Evolutionary conservation across 2,113 vertebrate genomes (phyloP).

Genomic region (Tetraodon nigroviridis): DNA sequence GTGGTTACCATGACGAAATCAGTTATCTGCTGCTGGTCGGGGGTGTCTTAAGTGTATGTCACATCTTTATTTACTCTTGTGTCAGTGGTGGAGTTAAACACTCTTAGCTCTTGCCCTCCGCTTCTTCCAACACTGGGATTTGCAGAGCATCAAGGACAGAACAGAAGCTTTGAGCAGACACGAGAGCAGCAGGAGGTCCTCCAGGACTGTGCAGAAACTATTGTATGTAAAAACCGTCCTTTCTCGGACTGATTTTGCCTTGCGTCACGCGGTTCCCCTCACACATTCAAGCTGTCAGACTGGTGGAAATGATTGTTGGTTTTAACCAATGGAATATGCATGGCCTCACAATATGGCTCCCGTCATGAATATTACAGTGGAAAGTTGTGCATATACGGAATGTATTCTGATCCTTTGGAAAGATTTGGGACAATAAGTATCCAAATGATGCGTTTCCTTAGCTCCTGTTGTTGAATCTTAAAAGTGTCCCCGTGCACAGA

Average conservation of each 20-base stretch:
- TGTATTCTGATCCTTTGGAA: conserved; percentile 69
- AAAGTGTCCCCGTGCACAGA: conserved; percentile 89
- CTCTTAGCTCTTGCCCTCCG: conserved; percentile 68
- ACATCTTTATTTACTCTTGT: conserved; percentile 47
- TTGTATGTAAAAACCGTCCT: conserved; percentile 9
- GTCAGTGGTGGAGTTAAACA: conserved; percentile 45
- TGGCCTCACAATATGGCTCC: conserved; percentile 69
- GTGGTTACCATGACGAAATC: conserved; percentile 66
- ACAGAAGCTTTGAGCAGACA: conserved; percentile 57
- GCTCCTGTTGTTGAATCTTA: conserved; percentile 81
- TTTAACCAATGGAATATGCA: conserved; percentile 76
- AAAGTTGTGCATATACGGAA: conserved; percentile 74
- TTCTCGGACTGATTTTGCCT: conserved; percentile 14
- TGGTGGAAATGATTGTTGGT: conserved; percentile 67
- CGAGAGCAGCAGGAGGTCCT: too few relatives aligned
- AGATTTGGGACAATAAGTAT: conserved; percentile 77
- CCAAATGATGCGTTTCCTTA: conserved; percentile 83
- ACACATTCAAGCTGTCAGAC: conserved; percentile 53
- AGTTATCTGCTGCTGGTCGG: conserved; percentile 68
- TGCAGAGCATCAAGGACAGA: conserved; percentile 53
- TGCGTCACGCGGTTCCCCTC: conserved; percentile 37
- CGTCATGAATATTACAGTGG: conserved; percentile 72
- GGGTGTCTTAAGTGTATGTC: conserved; percentile 61
- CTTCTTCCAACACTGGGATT: conserved; percentile 71
- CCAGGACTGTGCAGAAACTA: not conserved